phyloP scores from a whole-genome alignment of 2,888 invertebrate genomes.

The Caenorhabditis sp. region DNA sequence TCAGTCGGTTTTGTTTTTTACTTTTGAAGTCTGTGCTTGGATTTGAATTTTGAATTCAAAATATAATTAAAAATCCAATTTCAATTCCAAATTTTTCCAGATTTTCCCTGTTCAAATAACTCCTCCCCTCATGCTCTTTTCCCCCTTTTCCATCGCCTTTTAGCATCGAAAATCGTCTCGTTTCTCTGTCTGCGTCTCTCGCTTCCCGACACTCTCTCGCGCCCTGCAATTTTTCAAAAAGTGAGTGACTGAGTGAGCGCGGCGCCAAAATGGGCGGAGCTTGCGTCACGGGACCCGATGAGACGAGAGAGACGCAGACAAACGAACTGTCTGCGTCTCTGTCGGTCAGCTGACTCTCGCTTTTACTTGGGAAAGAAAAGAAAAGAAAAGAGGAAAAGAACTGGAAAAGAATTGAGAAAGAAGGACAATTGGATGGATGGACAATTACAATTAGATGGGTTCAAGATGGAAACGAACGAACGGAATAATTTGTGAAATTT shows the following conservation, averaged over 20 bases:
- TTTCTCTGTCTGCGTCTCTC: slow-evolving; percentile 1
- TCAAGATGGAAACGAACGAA: neutral
- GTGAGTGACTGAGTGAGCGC: neutral
- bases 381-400: neutral
- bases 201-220: neutral
- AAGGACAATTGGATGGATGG: neutral
- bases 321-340: neutral
- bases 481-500: no score
- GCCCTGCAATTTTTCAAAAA: slow-evolving; percentile 2
- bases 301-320: slow-evolving; percentile 1
- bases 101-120: no score
- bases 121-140: slow-evolving; percentile 11
- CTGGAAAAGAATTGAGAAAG: slow-evolving; percentile 7
- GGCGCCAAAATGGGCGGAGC: neutral
- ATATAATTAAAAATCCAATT: no score
- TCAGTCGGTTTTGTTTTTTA: no score
- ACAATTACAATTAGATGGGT: neutral
- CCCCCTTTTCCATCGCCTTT: slow-evolving; percentile 2
- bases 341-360: neutral
- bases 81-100: no score
- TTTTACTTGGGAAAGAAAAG: neutral
- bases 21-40: no score
- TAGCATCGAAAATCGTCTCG: neutral
- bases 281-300: neutral
- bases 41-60: no score